Conservation (phyloP, 2,113 vertebrate genomes). For the Podilymbus podiceps region DNA sequence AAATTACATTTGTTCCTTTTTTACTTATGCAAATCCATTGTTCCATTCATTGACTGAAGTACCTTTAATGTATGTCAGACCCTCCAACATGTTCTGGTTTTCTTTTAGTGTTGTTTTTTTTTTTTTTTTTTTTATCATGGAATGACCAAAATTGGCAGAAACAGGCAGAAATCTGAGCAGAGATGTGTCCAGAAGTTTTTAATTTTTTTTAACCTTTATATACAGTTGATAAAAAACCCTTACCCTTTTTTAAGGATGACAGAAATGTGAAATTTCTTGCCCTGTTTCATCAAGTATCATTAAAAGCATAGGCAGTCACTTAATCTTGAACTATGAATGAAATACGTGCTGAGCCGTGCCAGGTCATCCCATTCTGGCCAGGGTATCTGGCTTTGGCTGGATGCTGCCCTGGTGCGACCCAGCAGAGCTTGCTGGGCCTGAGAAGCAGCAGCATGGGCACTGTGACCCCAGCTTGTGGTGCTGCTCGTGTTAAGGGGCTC, state of each 20-base stretch:
- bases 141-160: neutral
- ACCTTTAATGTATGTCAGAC: neutral
- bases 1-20: neutral
- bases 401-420: neutral
- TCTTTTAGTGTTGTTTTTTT: too few species aligned
- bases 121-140: too few species aligned
- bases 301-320: neutral
- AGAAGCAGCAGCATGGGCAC: neutral
- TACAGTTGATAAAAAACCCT: neutral
- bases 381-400: neutral
- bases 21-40: neutral
- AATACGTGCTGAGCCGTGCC: neutral
- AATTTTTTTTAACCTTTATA: neutral
- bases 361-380: neutral
- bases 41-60: neutral
- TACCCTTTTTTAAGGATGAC: neutral
- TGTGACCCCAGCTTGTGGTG: fast-evolving
- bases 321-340: neutral
- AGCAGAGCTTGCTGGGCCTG: fast-evolving
- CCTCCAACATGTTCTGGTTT: neutral
- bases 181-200: neutral
- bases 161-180: neutral
- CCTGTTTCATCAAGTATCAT: neutral
- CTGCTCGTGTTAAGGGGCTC: fast-evolving
- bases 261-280: neutral